Evolutionary conservation across 2,113 vertebrate species (phyloP), one percentile per base, ranked within the genome.

Genomic region (Cepphus grylle): DNA sequence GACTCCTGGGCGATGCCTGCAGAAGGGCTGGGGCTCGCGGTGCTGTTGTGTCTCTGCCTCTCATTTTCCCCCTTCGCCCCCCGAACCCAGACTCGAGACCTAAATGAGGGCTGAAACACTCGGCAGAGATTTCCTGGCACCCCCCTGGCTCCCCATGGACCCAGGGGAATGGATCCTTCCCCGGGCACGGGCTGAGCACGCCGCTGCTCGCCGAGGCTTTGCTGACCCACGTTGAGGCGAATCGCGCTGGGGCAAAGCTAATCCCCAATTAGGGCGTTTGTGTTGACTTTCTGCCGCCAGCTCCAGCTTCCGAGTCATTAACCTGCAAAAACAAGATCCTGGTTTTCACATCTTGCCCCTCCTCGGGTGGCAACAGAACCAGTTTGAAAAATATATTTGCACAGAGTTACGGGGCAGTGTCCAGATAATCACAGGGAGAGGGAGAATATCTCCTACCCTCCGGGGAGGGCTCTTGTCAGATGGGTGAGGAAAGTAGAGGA

Each of bases 101-200:
- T n/a, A 40, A 78, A 62, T 0, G 20, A 73, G 47, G 2, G 0
- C 80, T 77, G 53, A 15, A 53, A 30, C 21, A 6, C 6, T 0
- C 2, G 4, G 83, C 34, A 62, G 63, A 0, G 2, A 30, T 71
- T 89, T 53, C 70, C 66, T 9, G n/a, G 42, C 61, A 22, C 13
- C 3, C 12, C 12, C 11, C 0, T 15, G 25, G 8, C 42, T n/a
- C 8, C 0, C 43, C 2, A 0, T 1, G 40, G 32, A 72, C 58
- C 72, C 53, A 25, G 19, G 62, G 81, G 52, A 55, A 16, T 1
- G 9, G 52, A 13, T 92, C 43, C 18, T 63, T 79, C 70, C 82
- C 30, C 8, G 34, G 13, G 27, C 0, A 4, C 19, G 23, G 61
- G 38, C 3, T 43, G 71, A 53, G 62, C 7, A 1, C 2, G 1